These are phyloP conservation scores for Drosophila subsilvestris DNA, from an alignment of 2,888 invertebrate species.

Conservation along the genomic window DNA sequence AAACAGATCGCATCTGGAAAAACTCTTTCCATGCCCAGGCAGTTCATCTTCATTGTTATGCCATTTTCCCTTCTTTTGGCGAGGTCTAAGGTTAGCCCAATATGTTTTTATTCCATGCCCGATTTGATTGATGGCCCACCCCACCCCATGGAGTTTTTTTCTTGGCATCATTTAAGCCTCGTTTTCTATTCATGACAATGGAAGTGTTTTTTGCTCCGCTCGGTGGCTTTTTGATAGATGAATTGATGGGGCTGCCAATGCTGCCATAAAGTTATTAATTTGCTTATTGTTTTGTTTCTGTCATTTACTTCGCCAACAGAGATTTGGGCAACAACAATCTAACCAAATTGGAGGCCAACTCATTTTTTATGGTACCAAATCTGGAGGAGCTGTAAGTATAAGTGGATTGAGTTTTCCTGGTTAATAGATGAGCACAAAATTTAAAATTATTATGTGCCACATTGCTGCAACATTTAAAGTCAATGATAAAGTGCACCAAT, in stretches of 20 bases:
- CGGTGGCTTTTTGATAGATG: slow-evolving; percentile 60
- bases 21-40: slow-evolving; percentile 37
- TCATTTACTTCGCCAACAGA: slow-evolving; percentile 84
- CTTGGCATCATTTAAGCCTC: slow-evolving; percentile 51
- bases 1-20: slow-evolving; percentile 13
- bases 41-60: slow-evolving; percentile 70
- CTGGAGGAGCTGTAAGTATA: slow-evolving; percentile 91
- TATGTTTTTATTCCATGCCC: slow-evolving; percentile 40
- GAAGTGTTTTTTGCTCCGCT: slow-evolving; percentile 42
- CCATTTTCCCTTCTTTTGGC: slow-evolving; percentile 44
- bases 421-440: slow-evolving; percentile 10
- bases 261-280: slow-evolving; percentile 50
- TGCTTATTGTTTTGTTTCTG: slow-evolving; percentile 43
- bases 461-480: background rate
- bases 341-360: slow-evolving; percentile 88
- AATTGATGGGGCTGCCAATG: slow-evolving; percentile 25
- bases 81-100: slow-evolving; percentile 41
- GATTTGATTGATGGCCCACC: slow-evolving; percentile 66
- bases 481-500: slow-evolving; percentile 29
- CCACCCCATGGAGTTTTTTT: slow-evolving; percentile 11
- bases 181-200: slow-evolving; percentile 55
- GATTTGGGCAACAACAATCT: slow-evolving; percentile 93
- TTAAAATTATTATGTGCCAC: background rate
- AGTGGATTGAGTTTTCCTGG: background rate
- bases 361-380: slow-evolving; percentile 88